Evolutionary conservation across 2,113 vertebrate genomes (phyloP), one percentile per base, ranked within the genome.

Genomic region (Sylvietta virens): DNA sequence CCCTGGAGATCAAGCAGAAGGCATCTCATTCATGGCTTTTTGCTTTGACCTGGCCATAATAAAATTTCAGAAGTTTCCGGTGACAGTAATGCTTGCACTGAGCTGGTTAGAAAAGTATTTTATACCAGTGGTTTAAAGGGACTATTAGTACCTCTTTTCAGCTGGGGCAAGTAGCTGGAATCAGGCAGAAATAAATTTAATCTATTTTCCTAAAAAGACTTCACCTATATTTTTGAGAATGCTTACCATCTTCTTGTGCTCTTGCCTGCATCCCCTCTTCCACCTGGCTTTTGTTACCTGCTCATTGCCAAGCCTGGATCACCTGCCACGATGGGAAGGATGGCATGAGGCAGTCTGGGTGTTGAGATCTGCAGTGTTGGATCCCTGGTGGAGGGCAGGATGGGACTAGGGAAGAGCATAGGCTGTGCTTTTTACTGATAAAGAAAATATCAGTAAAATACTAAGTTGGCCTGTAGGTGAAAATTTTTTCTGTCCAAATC

Each of bases 31-130:
- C 83, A 85, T 80, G 66, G 56, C 77, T 91, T 95, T 95, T 92
- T 94, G 73, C 80, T 95, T 94, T 95, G 82, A 92, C 90, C 94
- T 86, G 77, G 88, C 65, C 56, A 22, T 94, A 83, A 96, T 94
- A 89, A 97, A 96, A 94, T 79, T 37, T 72, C 11, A 0, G 28
- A 85, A 88, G 53, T 85, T 95, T 80, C 83, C 92, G 21, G 51
- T 93, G 80, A 87, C 66, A 71, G 70, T 80, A 85, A 57, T 93
- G 77, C 51, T 62, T 92, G 39, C 27, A 21, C 53, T 65, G 47
- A 3, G 0, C 35, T 90, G 57, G 30, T 85, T 82, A 58, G 26
- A 81, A 40, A 15, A 51, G 1, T 84, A 77, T 83, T 94, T 93
- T 88, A 73, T 91, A 80, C 21, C 26, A 33, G 19, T 93, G 83